phyloP scores from a whole-genome alignment of 2,888 invertebrate genomes.

The Nymphalis urticae region DNA sequence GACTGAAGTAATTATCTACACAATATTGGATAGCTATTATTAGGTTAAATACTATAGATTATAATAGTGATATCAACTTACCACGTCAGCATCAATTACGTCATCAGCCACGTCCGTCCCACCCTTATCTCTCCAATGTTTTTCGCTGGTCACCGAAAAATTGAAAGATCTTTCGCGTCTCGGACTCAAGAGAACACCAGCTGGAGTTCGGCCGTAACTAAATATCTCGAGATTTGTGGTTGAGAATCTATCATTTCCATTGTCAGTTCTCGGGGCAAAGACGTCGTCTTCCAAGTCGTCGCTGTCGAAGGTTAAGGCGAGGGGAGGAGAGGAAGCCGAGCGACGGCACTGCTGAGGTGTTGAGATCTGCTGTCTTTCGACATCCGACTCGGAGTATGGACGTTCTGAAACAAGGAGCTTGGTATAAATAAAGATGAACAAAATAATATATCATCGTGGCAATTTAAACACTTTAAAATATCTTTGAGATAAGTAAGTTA shows the following conservation, averaged over 20 bases:
- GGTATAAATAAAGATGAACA: background rate
- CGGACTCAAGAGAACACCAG: constrained; percentile 69
- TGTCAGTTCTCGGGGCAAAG: constrained; percentile 67
- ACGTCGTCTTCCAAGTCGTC: constrained; percentile 77
- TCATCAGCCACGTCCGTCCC: constrained; percentile 73
- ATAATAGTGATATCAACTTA: constrained; percentile 44
- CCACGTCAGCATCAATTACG: constrained; percentile 63
- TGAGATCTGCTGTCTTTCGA: constrained; percentile 54
- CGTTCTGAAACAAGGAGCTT: constrained; percentile 62
- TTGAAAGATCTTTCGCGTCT: constrained; percentile 69
- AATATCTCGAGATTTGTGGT: constrained; percentile 70
- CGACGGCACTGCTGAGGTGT: constrained; percentile 56
- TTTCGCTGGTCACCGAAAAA: constrained; percentile 71
- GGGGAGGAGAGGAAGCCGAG: constrained; percentile 70
- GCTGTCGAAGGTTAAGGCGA: constrained; percentile 64
- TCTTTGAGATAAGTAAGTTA: no score
- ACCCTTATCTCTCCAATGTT: constrained; percentile 76
- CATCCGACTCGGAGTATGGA: constrained; percentile 72
- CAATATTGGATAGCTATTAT: no score
- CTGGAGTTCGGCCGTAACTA: constrained; percentile 70
- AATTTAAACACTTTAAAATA: no score
- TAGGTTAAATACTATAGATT: no score
- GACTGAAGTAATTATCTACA: no score
- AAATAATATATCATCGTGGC: no score
- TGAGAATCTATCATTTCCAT: constrained; percentile 68